Base-by-base conservation (phyloP, 2,888 invertebrate species). In the Apamea anceps region DNA sequence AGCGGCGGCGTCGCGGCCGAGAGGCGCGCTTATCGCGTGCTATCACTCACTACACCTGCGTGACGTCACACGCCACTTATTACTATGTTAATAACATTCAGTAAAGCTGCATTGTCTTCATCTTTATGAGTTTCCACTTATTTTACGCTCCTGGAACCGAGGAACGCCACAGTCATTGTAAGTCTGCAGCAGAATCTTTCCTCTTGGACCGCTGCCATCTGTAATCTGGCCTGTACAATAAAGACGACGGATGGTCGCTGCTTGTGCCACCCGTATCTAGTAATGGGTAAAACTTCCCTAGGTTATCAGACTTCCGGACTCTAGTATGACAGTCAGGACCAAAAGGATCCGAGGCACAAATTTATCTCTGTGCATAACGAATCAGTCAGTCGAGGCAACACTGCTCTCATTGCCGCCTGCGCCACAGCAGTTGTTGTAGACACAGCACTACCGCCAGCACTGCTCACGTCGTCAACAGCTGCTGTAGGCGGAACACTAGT, bases 31-130 rank as follows among this genome's bases (percentile, higher is more conserved):
- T 93, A 94, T 93, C 92, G 89, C 79, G 81, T 88, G 91, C 93
- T 94, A 94, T 95, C 94, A 91, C 85, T 84, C 94, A 91, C 84
- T 87, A 89, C 92, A 94, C 94, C 94, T 94, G 94, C 80, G 91
- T 94, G 94, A 94, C 95, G 94, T 94, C 94, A 94, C 91, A 80
- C 82, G 60, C 62, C 73, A 68, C 68, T 66, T 81, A 80, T 75
- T 48, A 66, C 65, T 72, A 73, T 84, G 80, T 67, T 71, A 84
- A 77, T 83, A 86, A 65, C 72, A 82, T 86, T 79, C 72, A 71
- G 60, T 28, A 75, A 60, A 63, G 13, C 51, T 76, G 63, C 45
- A 78, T 66, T 75, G 57, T 85, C 51, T 67, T 72, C 57, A 48
- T 68, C 10, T 37, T 82, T 75, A 57, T 60, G n/a, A 67, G 54